Percentiles rank a stretch among this genome's conserved stretches.
Conservation (phyloP, 1,140 invertebrate genomes). For the Dreissena polymorpha region DNA sequence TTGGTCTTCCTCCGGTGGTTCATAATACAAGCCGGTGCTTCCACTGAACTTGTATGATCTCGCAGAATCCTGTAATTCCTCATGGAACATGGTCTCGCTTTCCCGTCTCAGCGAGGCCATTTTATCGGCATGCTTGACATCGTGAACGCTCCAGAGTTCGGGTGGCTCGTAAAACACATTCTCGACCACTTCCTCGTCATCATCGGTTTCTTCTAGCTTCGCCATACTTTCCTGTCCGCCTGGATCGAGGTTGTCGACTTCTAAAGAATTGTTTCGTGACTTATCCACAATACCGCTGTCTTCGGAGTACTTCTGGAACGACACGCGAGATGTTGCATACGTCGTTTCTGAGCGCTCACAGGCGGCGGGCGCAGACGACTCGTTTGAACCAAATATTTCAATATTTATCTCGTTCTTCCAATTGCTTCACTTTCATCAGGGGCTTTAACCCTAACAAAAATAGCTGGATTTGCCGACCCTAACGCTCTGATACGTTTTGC, state of each 20-base stretch:
- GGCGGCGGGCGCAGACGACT: background rate
- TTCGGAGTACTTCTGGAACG: background rate
- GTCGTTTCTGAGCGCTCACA: conserved; percentile 31
- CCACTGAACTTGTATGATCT: background rate
- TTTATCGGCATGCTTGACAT: conserved; percentile 11
- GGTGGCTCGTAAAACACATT: conserved; percentile 33
- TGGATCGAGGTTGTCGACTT: background rate
- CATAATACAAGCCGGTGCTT: conserved; percentile 26
- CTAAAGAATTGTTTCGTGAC: too few relatives aligned
- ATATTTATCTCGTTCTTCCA: conserved; percentile 1
- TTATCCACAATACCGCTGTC: background rate
- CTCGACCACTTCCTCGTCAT: conserved; percentile 15
- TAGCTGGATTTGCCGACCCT: background rate
- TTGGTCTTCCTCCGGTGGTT: conserved; percentile 33
- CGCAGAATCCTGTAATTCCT: background rate
- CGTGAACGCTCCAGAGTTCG: conserved; percentile 22
- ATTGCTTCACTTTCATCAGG: background rate
- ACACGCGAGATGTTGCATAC: conserved; percentile 25
- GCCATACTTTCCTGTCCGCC: background rate
- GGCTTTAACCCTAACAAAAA: background rate
- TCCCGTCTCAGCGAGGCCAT: background rate
- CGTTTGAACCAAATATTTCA: background rate
- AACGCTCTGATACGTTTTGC: conserved; percentile 1
- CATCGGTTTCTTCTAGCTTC: background rate
- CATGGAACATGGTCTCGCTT: background rate